Evolutionary conservation across 1,140 invertebrate genomes (phyloP).

Genomic region (Hesperophylax magnus): DNA sequence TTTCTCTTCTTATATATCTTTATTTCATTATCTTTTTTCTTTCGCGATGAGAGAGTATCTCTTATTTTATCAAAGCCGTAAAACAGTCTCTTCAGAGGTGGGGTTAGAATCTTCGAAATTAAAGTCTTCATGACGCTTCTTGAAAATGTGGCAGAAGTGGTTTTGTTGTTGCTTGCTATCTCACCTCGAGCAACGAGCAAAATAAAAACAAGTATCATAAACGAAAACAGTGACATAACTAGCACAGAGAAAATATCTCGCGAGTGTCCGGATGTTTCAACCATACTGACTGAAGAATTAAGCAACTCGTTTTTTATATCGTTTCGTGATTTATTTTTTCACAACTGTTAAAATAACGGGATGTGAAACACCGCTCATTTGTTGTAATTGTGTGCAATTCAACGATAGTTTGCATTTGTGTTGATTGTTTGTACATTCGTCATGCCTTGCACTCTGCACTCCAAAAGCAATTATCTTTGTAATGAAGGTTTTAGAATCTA

Average conservation of each 20-base stretch:
- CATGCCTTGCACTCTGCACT: no score
- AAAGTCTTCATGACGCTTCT: conserved; percentile 61
- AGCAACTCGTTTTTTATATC: not conserved
- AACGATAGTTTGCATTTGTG: no score
- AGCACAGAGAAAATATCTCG: conserved; percentile 28
- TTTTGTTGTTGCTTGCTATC: conserved; percentile 32
- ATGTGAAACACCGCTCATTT: no score
- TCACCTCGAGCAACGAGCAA: conserved; percentile 61
- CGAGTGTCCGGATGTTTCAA: not conserved
- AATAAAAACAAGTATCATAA: conserved; percentile 62
- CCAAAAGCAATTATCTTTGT: no score
- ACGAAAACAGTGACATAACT: conserved; percentile 64
- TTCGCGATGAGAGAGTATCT: not conserved
- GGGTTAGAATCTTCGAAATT: conserved; percentile 62
- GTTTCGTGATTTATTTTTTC: no score
- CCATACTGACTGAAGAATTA: conserved; percentile 23
- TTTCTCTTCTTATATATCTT: not conserved
- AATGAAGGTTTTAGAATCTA: no score
- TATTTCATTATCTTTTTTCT: not conserved
- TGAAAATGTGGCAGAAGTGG: not conserved
- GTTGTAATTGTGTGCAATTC: no score
- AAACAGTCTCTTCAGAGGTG: conserved; percentile 64
- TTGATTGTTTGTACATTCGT: no score
- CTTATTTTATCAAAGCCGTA: conserved; percentile 61
- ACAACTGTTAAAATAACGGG: no score